Conservation (phyloP, 1,140 invertebrate species). For the Drosophila persimilis region DNA sequence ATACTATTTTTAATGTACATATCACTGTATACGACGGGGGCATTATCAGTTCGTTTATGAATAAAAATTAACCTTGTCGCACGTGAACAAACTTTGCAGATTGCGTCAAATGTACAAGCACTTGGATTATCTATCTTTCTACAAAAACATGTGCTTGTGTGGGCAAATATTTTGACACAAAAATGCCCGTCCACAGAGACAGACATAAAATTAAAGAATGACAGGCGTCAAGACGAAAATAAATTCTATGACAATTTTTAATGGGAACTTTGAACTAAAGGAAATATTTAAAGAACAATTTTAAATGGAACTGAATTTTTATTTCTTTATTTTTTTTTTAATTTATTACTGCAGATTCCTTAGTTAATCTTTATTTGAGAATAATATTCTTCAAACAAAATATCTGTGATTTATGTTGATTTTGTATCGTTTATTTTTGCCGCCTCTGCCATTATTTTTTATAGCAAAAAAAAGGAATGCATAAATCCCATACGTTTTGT, state of each 20-base stretch:
- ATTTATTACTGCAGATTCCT: too few relatives aligned
- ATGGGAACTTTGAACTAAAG: constrained; percentile 14
- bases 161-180: constrained; percentile 59
- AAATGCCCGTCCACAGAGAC: constrained; percentile 19
- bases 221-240: constrained; percentile 2
- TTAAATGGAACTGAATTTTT: background rate
- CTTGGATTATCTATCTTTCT: constrained; percentile 35
- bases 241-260: constrained; percentile 9
- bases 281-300: too few relatives aligned
- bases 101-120: constrained; percentile 64
- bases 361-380: too few relatives aligned
- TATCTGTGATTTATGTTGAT: too few relatives aligned
- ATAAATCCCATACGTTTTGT: constrained; percentile 41
- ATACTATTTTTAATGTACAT: constrained; percentile 36
- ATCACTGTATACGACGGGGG: constrained; percentile 3
- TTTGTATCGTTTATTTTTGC: background rate
- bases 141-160: background rate
- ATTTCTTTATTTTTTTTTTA: too few relatives aligned
- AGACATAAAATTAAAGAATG: constrained; percentile 18
- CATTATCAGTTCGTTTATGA: constrained; percentile 50
- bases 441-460: background rate
- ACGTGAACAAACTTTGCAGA: constrained; percentile 71
- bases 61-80: constrained; percentile 61
- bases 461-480: background rate
- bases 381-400: too few relatives aligned